Evolutionary conservation across 2,888 invertebrate species (phyloP).

Genomic region (Gibbula magus): DNA sequence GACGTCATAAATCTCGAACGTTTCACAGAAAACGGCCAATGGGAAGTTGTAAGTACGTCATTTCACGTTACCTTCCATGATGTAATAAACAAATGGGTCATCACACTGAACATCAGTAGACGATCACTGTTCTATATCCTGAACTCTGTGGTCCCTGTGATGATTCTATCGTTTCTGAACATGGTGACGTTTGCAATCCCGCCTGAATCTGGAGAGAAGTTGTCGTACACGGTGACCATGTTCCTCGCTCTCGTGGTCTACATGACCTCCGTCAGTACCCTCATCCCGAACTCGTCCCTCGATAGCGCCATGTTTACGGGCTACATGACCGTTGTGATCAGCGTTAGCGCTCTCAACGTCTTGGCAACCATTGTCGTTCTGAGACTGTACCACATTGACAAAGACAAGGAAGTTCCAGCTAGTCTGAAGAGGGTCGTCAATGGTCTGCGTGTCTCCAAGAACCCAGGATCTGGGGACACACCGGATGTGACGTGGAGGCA

Average conservation of each 20-base stretch:
- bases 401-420: neutral
- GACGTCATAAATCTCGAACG: neutral
- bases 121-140: neutral
- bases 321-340: neutral
- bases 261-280: neutral
- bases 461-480: too few relatives aligned
- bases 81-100: neutral
- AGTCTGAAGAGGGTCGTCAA: neutral
- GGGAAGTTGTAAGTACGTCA: neutral
- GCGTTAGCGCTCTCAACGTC: neutral
- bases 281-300: neutral
- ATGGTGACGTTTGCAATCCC: neutral
- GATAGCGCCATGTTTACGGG: neutral
- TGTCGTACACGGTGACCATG: neutral
- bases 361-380: neutral
- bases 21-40: neutral
- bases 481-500: neutral
- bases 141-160: neutral
- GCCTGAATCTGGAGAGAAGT: neutral
- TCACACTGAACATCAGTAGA: neutral
- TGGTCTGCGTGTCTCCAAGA: neutral
- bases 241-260: neutral
- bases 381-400: neutral
- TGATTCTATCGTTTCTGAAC: constrained; percentile 3
- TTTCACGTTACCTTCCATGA: neutral